Base-by-base conservation (phyloP, 2,797 vertebrate species). In the Emys orbicularis region DNA sequence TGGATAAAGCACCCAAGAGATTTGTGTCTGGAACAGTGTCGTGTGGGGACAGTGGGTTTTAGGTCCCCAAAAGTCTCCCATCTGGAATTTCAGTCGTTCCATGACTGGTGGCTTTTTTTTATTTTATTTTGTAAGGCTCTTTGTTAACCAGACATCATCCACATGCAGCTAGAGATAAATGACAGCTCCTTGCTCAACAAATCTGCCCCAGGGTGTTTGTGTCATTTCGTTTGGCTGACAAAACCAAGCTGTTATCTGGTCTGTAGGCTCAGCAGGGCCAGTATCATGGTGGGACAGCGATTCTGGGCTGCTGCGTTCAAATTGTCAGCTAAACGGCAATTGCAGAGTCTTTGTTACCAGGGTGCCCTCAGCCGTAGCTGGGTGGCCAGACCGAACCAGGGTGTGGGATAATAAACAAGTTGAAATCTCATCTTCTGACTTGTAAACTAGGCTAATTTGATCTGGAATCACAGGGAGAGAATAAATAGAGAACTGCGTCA, bases 401-500 rank as follows among this genome's bases (percentile, higher is more conserved):
- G 19, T 37, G 8, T 37, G n/a, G 68, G 68, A 5, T 12, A 72
- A 68, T 68, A 68, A 65, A 37, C n/a, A 68, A 12, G n/a, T 12
- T 72, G 68, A 72, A 72, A 72, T 41, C 37, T 23, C 68, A 72
- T 37, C n/a, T 37, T 72, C 25, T 29, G 31, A 77, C 56, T 31
- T 29, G 54, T 41, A 10, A 27, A 57, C 81, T 77, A 31, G 50
- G 65, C 56, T 44, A 15, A 84, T 29, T 56, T 61, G 44, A 49
- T 52, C 72, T 81, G 15, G 0, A 5, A 65, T 50, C 47, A 65
- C 81, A 86, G n/a, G 61, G 76, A 81, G 5, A n/a, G 37, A 79
- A 82, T 0, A 41, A 44, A 61, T 56, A 61, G 29, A 52, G 0
- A 13, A 72, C 31, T 13, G 13, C 16, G 5, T 44, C 49, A 18